A percentile compares a stretch with the other conserved stretches of the same genome.
Conservation (phyloP, 2,797 vertebrate species). For the Microcaecilia unicolor region DNA sequence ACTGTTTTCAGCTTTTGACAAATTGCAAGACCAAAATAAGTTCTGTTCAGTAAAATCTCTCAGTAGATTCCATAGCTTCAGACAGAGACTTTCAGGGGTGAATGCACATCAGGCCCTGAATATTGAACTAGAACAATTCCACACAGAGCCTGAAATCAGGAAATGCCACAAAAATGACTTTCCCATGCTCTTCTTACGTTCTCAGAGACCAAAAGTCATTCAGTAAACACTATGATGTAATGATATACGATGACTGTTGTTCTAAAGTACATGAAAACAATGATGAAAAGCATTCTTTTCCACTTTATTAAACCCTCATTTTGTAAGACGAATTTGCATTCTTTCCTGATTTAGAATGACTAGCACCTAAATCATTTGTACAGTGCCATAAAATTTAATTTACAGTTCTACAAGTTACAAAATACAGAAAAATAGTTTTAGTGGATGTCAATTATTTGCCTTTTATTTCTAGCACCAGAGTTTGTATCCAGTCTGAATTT, state of each 20-base stretch:
- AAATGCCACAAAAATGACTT: neutral
- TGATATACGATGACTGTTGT: too few relatives aligned
- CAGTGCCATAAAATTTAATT: too few relatives aligned
- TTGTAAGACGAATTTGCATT: neutral
- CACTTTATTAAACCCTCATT: neutral
- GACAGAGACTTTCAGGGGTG: too few relatives aligned
- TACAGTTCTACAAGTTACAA: too few relatives aligned
- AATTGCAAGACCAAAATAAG: too few relatives aligned
- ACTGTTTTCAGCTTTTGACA: too few relatives aligned
- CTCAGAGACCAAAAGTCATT: neutral
- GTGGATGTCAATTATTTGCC: too few relatives aligned
- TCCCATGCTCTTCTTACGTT: neutral
- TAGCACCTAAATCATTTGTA: conserved; percentile 27
- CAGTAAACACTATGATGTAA: neutral
- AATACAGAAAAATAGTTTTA: too few relatives aligned
- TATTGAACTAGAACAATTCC: neutral
- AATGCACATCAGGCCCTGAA: neutral
- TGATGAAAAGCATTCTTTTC: neutral
- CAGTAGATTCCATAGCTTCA: too few relatives aligned
- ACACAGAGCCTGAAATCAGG: neutral
- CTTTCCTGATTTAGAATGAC: neutral
- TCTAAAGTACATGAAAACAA: neutral
- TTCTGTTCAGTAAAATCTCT: too few relatives aligned
- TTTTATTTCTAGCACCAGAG: too few relatives aligned
- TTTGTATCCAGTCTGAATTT: too few relatives aligned